Conservation (phyloP, 2,888 invertebrate species). For the Chromoteleia sp. region DNA sequence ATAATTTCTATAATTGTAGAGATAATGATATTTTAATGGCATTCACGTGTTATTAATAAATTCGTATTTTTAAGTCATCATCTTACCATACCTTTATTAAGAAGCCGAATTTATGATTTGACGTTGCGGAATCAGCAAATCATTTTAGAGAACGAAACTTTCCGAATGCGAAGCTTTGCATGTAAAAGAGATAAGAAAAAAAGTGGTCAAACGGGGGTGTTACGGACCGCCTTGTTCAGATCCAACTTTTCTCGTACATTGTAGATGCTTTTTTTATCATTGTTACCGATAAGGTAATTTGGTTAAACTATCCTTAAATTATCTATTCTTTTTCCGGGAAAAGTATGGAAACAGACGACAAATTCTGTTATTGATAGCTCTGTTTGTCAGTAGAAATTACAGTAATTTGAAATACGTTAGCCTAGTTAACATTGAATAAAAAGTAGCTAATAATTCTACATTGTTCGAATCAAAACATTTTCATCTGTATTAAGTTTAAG, state of each 20-base stretch:
- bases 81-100: neutral
- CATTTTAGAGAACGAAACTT: conserved; percentile 9
- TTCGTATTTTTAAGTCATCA: neutral
- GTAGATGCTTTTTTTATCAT: conserved; percentile 48
- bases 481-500: neutral
- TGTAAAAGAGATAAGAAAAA: conserved; percentile 26
- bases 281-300: conserved; percentile 37
- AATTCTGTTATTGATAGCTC: conserved; percentile 19
- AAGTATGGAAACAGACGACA: neutral
- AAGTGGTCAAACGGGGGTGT: conserved; percentile 14
- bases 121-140: conserved; percentile 33
- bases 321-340: neutral
- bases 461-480: neutral
- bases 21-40: neutral
- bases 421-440: neutral
- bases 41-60: neutral
- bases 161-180: conserved; percentile 20
- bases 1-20: neutral
- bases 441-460: neutral
- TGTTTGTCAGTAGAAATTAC: conserved; percentile 14
- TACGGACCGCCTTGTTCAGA: conserved; percentile 45
- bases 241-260: conserved; percentile 55
- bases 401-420: neutral
- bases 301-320: conserved; percentile 1
- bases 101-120: conserved; percentile 1